Conservation (phyloP, 2,797 vertebrate genomes). For the Pelochelys cantorii region DNA sequence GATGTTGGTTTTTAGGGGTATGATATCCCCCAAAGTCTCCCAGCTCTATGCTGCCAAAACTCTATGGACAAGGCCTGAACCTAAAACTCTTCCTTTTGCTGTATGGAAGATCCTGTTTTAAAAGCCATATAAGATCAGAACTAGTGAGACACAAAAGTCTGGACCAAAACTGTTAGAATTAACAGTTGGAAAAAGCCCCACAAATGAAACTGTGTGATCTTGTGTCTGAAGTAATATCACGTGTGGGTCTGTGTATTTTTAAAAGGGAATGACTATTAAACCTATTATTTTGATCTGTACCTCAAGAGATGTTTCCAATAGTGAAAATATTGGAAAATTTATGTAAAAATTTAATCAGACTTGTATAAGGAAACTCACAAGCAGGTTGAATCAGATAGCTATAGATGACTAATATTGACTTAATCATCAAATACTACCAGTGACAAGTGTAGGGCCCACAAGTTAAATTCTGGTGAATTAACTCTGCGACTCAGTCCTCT, state of each 20-base stretch:
- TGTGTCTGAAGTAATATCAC: conserved; percentile 53
- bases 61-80: not conserved
- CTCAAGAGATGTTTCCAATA: conserved; percentile 24
- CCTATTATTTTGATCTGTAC: not conserved
- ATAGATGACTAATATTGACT: not conserved
- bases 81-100: not conserved
- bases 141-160: not conserved
- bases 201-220: conserved; percentile 16
- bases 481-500: not conserved
- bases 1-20: not conserved
- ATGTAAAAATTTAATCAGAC: not conserved
- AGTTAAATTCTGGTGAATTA: not conserved
- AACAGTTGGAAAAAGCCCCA: not conserved
- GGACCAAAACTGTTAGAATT: not conserved
- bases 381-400: not conserved
- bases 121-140: not conserved
- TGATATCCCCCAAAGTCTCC: not conserved
- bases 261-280: not conserved
- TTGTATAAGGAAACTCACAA: not conserved
- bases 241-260: not conserved
- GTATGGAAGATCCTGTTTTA: not conserved
- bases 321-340: not conserved
- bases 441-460: not conserved
- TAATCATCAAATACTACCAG: not conserved
- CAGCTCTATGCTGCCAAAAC: not conserved